A percentile compares a stretch with the other conserved stretches of the same genome.
Conservation (phyloP, 2,113 vertebrate genomes). For the Ascaphus truei region DNA sequence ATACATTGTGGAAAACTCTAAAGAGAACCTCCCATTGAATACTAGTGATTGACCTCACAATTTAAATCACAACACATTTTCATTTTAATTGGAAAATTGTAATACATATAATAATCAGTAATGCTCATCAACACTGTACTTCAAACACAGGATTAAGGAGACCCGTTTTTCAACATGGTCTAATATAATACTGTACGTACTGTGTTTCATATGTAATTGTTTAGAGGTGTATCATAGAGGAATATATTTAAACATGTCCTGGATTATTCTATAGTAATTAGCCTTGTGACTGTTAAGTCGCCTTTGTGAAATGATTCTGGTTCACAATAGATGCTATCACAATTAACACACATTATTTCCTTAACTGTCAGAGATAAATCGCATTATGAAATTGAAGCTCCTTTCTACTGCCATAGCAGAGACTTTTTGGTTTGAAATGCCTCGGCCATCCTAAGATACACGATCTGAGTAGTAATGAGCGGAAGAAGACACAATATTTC, state of each 20-base stretch:
- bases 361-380: neutral
- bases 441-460: neutral
- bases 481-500: neutral
- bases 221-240: neutral
- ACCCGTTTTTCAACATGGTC: too few relatives aligned
- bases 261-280: neutral
- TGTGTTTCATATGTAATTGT: neutral
- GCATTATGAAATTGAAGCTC: neutral
- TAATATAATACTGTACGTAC: too few relatives aligned
- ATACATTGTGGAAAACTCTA: too few relatives aligned
- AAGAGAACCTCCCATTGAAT: too few relatives aligned
- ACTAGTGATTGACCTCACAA: too few relatives aligned
- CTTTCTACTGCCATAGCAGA: neutral
- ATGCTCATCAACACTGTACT: too few relatives aligned
- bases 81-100: too few relatives aligned
- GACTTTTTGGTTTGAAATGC: neutral
- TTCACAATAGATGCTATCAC: neutral
- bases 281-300: neutral
- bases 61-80: too few relatives aligned
- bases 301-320: neutral
- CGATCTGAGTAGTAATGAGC: neutral
- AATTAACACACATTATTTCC: constrained; percentile 5
- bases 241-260: neutral
- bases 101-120: too few relatives aligned
- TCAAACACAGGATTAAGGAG: too few relatives aligned